phyloP scores from a whole-genome alignment of 2,113 vertebrate genomes.

The Corvus cornix region DNA sequence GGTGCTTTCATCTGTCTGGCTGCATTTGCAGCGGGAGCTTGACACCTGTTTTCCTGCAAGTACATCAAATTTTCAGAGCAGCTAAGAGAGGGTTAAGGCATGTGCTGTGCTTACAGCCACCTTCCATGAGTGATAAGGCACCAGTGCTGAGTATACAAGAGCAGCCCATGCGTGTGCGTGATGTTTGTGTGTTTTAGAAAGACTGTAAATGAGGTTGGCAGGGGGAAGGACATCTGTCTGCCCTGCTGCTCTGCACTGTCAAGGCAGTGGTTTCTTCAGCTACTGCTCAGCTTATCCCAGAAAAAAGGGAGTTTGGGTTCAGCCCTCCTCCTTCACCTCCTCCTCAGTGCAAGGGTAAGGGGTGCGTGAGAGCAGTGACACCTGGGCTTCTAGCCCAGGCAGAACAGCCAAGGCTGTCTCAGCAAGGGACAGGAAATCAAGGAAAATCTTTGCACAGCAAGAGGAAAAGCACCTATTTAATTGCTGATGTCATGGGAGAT shows the following conservation, averaged over 20 bases:
- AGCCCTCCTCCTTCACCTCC: neutral
- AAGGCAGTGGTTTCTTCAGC: neutral
- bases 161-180: neutral
- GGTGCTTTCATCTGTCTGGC: neutral
- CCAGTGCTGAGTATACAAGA: neutral
- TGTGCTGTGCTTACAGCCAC: neutral
- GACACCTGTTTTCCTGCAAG: neutral
- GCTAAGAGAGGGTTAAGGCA: conserved; percentile 1
- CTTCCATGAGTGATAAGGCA: neutral
- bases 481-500: conserved; percentile 21
- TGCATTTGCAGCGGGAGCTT: neutral
- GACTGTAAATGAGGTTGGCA: neutral
- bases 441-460: neutral
- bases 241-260: neutral
- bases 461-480: conserved; percentile 29
- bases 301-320: neutral
- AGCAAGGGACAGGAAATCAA: neutral
- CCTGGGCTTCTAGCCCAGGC: neutral
- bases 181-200: neutral
- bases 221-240: neutral
- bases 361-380: neutral
- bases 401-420: neutral
- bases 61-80: neutral
- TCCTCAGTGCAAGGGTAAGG: neutral
- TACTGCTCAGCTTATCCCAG: neutral